Base-by-base conservation (phyloP, 2,888 invertebrate species). In the Cheilosia impressa region DNA sequence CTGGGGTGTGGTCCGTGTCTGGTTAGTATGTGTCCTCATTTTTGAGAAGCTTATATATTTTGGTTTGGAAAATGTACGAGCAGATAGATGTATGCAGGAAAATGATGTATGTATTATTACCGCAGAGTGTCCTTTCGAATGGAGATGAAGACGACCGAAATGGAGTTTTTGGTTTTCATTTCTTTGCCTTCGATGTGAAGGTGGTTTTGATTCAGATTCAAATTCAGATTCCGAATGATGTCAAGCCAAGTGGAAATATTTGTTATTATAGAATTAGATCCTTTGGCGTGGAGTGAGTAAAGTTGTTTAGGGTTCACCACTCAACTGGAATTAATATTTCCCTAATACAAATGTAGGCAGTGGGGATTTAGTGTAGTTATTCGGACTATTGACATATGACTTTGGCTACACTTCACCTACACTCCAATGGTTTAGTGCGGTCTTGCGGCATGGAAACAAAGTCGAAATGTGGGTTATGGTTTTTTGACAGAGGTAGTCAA, bases 1-100 rank as follows among this genome's bases (percentile, higher is more conserved):
- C 19, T 31, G 57, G 76, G 81, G 81, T 68, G 85, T 76, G 81
- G 71, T 72, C 75, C 52, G 73, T 65, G 76, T 57, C 75, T 53
- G 63, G 47, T 15, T 17, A 50, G n/a, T 53, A 65, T 65, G 41
- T 58, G 58, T 65, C 75, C 65, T 75, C 47, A 66, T 78, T 79
- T 55, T 75, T 69, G 34, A 58, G 63, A 47, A 65, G 63, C 53
- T 76, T 10, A 63, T 71, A 75, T 75, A 84, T 71, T 69, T 60
- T 31, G 24, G 58, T 75, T 78, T 63, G 19, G 57, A 38, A 58
- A 69, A 66, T 69, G 55, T 65, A 75, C 75, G 31, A 31, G 69
- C 69, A 27, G 27, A 27, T 27, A 27, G 27, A 6, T 27, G 27
- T 27, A 6, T 27, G 6, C 27, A 75, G 22, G 78, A 38, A 65